Evolutionary conservation across 2,888 invertebrate species (phyloP).

Genomic region (Drosophila atripex): DNA sequence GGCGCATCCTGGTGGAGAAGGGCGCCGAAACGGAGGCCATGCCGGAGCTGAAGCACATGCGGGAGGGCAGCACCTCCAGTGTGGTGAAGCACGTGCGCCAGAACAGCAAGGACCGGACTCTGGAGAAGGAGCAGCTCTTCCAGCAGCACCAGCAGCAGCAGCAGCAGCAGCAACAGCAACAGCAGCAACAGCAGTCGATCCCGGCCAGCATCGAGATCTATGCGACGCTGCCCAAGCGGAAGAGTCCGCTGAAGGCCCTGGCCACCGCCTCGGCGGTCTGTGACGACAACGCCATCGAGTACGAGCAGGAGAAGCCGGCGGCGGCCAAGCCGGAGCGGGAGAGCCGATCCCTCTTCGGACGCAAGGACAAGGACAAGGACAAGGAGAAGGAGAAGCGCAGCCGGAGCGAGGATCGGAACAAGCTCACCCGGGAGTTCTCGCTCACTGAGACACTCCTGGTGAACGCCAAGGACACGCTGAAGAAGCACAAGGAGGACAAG

Average conservation of each 20-base stretch:
- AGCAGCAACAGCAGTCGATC: slow-evolving; percentile 56
- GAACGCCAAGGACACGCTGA: slow-evolving; percentile 85
- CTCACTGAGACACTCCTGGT: slow-evolving; percentile 86
- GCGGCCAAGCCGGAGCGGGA: slow-evolving; percentile 86
- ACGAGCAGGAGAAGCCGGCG: slow-evolving; percentile 85
- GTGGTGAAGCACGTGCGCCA: slow-evolving; percentile 90
- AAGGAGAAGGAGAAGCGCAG: slow-evolving; percentile 92
- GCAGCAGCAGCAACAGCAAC: slow-evolving; percentile 40
- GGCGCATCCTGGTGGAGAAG: slow-evolving; percentile 90
- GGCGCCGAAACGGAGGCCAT: slow-evolving; percentile 85
- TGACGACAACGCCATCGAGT: slow-evolving; percentile 88
- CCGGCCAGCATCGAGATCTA: slow-evolving; percentile 93
- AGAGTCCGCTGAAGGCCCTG: slow-evolving; percentile 87
- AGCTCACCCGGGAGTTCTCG: slow-evolving; percentile 89
- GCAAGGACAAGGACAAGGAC: slow-evolving; percentile 87
- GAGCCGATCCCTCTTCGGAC: slow-evolving; percentile 87
- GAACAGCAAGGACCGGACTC: slow-evolving; percentile 88
- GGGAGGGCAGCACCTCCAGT: slow-evolving; percentile 90
- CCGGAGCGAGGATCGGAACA: slow-evolving; percentile 93
- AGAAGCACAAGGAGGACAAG: slow-evolving; percentile 86
- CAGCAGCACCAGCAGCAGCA: slow-evolving; percentile 35
- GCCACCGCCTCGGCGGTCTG: slow-evolving; percentile 81
- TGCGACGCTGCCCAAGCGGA: slow-evolving; percentile 95
- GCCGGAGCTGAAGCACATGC: slow-evolving; percentile 88
- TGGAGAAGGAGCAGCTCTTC: slow-evolving; percentile 76